A percentile compares a stretch with the other conserved stretches of the same genome.
These are phyloP conservation scores for Distichodus sexfasciatus DNA, from an alignment of 2,797 vertebrate species.

Conservation along the genomic window DNA sequence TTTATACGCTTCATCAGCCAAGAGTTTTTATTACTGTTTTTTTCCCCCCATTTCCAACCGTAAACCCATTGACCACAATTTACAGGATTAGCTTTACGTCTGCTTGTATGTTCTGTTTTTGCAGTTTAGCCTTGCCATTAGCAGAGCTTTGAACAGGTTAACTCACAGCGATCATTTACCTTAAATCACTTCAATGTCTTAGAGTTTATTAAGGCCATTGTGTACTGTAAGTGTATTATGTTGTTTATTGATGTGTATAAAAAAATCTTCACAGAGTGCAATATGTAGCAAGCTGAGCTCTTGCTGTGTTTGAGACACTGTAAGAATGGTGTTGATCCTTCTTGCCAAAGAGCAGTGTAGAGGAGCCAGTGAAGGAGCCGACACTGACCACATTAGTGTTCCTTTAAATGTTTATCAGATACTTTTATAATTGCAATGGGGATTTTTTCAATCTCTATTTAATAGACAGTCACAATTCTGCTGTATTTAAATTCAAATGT, in stretches of 20 bases:
- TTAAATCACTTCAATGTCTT: slow-evolving; percentile 73
- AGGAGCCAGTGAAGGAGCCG: slow-evolving; percentile 75
- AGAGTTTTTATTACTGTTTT: slow-evolving; percentile 44
- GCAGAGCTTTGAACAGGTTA: not conserved
- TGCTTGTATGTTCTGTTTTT: not conserved
- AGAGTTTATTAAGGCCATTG: slow-evolving; percentile 68
- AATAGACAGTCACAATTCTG: slow-evolving; percentile 87
- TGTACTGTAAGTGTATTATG: slow-evolving; percentile 45
- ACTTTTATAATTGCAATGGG: slow-evolving; percentile 86
- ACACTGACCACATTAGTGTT: slow-evolving; percentile 86
- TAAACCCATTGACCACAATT: slow-evolving; percentile 55
- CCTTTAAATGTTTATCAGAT: slow-evolving; percentile 83
- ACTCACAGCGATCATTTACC: not conserved
- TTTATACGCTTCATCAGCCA: slow-evolving; percentile 42
- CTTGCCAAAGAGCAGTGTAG: slow-evolving; percentile 89
- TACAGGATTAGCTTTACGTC: slow-evolving; percentile 68
- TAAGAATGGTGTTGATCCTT: slow-evolving; percentile 80
- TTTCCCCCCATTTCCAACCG: slow-evolving; percentile 39
- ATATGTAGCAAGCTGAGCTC: slow-evolving; percentile 84
- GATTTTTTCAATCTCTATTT: slow-evolving; percentile 90
- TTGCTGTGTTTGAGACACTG: slow-evolving; percentile 90
- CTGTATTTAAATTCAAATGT: slow-evolving; percentile 73
- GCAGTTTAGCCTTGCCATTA: not conserved
- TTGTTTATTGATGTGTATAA: slow-evolving; percentile 81
- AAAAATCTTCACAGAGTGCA: slow-evolving; percentile 80